Percentiles rank a stretch among this genome's conserved stretches.
Evolutionary conservation across 2,888 invertebrate genomes (phyloP).

Genomic region (Aphidoletes aphidimyza): DNA sequence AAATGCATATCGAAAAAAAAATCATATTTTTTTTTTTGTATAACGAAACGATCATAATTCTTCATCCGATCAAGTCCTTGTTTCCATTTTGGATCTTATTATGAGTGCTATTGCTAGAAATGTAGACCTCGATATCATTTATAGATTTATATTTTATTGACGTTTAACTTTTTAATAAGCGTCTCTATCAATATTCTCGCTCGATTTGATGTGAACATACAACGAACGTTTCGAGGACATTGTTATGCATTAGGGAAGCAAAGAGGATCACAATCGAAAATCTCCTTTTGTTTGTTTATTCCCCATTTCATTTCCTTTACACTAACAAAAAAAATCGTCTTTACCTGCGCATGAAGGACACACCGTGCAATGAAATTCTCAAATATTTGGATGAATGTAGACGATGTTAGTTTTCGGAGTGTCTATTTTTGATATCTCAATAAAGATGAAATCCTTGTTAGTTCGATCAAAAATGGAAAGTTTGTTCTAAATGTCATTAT

Average conservation of each 20-base stretch:
- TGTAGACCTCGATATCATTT: conserved; percentile 39
- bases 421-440: conserved; percentile 6
- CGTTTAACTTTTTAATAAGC: conserved; percentile 38
- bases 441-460: conserved; percentile 17
- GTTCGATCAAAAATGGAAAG: background rate
- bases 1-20: background rate
- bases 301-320: background rate
- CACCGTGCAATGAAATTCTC: too few relatives aligned
- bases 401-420: background rate
- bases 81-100: too few relatives aligned
- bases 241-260: background rate
- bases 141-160: conserved; percentile 51
- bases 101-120: too few relatives aligned
- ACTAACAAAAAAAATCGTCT: too few relatives aligned
- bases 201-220: conserved; percentile 41
- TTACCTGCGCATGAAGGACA: too few relatives aligned
- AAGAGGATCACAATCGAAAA: conserved; percentile 48
- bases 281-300: conserved; percentile 38
- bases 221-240: conserved; percentile 16
- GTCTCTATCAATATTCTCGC: background rate
- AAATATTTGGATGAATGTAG: too few relatives aligned
- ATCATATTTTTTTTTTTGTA: background rate
- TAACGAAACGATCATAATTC: background rate
- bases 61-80: too few relatives aligned
- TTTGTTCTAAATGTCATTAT: conserved; percentile 22